Conservation (phyloP, 64 coral and sea anemone genomes). For the Dendrophyllia cribrosa region DNA sequence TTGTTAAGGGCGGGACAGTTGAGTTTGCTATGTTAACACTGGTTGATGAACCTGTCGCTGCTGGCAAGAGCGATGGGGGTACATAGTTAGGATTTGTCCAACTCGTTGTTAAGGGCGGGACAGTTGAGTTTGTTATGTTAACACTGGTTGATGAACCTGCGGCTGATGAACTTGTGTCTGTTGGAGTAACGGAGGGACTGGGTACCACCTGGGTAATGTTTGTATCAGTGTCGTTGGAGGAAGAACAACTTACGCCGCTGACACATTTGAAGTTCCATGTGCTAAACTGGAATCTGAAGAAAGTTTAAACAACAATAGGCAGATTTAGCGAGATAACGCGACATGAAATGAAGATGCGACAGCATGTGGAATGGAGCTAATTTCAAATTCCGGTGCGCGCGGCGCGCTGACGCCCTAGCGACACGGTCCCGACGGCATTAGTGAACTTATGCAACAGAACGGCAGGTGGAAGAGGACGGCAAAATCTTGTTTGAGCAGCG, state of each 20-base stretch:
- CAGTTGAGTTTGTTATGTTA: background rate
- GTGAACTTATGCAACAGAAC: too few species aligned
- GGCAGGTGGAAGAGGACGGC: too few species aligned
- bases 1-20: too few species aligned
- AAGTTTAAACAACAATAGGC: background rate
- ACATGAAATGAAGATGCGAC: too few species aligned
- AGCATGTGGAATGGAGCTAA: too few species aligned
- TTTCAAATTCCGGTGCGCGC: too few species aligned
- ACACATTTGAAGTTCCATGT: slow-evolving; percentile 82
- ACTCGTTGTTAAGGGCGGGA: background rate
- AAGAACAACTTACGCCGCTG: slow-evolving; percentile 72
- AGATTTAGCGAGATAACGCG: too few species aligned
- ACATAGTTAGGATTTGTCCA: too few species aligned
- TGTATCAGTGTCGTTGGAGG: background rate
- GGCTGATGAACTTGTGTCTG: background rate
- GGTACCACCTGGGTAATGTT: background rate
- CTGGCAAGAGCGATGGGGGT: background rate
- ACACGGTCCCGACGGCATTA: too few species aligned
- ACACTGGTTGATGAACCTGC: background rate
- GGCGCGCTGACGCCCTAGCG: too few species aligned
- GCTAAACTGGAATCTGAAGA: slow-evolving; percentile 62
- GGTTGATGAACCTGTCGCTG: background rate
- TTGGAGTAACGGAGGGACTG: slow-evolving; percentile 15
- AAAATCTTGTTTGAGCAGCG: too few species aligned
- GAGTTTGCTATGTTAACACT: too few species aligned